These are phyloP conservation scores for Eurosta solidaginis DNA, from an alignment of 1,140 invertebrate genomes.

Conservation along the genomic window DNA sequence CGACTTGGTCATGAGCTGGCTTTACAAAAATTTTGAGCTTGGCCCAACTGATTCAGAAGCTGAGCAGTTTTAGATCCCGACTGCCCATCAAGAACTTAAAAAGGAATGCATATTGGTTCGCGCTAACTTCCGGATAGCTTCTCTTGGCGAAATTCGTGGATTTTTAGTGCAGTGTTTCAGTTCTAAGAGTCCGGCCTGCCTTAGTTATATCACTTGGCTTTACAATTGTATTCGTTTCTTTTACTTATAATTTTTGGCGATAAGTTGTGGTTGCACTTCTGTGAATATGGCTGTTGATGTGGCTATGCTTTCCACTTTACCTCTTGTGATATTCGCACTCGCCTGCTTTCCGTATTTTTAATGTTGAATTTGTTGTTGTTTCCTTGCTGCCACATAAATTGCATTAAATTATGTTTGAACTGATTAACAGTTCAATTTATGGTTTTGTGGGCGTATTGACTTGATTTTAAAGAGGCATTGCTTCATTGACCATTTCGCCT, in stretches of 20 bases:
- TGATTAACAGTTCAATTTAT: constrained; percentile 40
- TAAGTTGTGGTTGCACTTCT: neutral
- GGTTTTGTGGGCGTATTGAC: constrained; percentile 36
- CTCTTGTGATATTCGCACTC: neutral
- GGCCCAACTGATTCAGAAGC: no score
- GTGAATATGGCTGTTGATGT: neutral
- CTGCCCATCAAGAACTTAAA: no score
- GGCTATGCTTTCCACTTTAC: neutral
- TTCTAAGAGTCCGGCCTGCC: neutral
- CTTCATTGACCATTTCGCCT: constrained; percentile 20
- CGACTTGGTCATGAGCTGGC: no score
- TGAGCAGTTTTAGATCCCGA: no score
- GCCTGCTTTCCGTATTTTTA: no score
- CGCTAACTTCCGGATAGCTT: no score
- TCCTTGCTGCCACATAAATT: constrained; percentile 9
- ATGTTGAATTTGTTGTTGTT: neutral
- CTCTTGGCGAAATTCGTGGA: neutral
- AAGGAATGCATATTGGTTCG: no score
- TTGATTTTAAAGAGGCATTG: constrained; percentile 35
- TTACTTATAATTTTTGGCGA: neutral
- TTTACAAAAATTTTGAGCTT: no score
- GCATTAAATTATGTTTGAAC: constrained; percentile 38
- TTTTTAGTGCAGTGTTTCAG: neutral
- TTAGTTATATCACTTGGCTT: constrained; percentile 10
- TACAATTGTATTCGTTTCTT: neutral